Percentiles rank a stretch among this genome's conserved stretches.
Evolutionary conservation across 2,797 vertebrate species (phyloP).

Genomic region (Fistularia tabacaria): DNA sequence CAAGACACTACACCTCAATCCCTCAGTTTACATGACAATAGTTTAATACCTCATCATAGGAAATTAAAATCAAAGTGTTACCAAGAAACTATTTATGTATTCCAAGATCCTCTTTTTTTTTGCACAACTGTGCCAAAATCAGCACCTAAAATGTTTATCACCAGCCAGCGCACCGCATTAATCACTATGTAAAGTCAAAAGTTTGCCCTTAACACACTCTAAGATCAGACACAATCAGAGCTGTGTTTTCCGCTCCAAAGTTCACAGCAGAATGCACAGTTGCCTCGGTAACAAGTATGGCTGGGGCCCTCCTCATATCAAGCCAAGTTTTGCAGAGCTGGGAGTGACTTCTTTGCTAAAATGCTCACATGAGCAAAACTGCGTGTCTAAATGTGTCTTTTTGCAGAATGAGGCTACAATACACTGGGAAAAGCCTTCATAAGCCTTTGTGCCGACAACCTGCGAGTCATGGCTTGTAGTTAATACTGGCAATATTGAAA

Average conservation of each 20-base stretch:
- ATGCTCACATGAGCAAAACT: conserved; percentile 25
- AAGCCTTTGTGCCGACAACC: background rate
- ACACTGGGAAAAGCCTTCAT: background rate
- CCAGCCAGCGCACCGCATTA: background rate
- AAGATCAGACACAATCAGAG: conserved; percentile 66
- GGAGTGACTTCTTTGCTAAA: conserved; percentile 52
- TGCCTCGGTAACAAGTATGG: conserved; percentile 58
- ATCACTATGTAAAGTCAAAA: conserved; percentile 41
- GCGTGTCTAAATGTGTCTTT: conserved; percentile 14
- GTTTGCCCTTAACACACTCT: conserved; percentile 29
- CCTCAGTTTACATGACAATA: background rate
- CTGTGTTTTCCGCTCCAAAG: conserved; percentile 68
- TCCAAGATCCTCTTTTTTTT: too few relatives aligned
- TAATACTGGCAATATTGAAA: background rate
- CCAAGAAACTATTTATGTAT: too few relatives aligned
- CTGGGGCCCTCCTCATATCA: conserved; percentile 53
- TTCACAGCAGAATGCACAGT: conserved; percentile 68
- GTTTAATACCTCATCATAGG: too few relatives aligned
- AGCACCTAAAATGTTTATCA: background rate
- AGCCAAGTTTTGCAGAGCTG: conserved; percentile 52
- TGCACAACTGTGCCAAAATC: background rate
- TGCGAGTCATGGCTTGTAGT: conserved; percentile 30
- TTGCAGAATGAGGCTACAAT: background rate
- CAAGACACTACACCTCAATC: conserved; percentile 10
- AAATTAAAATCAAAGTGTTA: too few relatives aligned